Base-by-base conservation (phyloP, 2,888 invertebrate species). In the Xanthorhoe designata region DNA sequence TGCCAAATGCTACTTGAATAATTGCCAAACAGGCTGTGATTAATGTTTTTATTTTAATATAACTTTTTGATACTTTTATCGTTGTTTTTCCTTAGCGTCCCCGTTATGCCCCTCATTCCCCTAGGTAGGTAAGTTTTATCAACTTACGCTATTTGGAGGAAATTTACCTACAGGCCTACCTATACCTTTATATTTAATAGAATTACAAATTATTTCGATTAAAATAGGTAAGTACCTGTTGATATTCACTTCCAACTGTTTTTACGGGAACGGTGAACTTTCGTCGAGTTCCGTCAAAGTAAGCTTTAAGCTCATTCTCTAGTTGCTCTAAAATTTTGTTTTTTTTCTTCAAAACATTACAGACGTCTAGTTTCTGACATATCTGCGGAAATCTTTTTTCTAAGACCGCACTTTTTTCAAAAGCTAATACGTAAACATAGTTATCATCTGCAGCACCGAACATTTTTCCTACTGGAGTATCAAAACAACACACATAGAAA, bases 241-340 rank as follows among this genome's bases (percentile, higher is more conserved):
- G 92, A 80, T 92, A 94, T 47, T 88, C 85, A 0, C 92, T 87
- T 10, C 93, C 94, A 70, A 84, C 73, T 13, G 79, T 81, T 81
- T 89, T 88, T n/a, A 92, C 68, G 8, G 90, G 88, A 15, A 87
- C 74, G 32, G 82, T 78, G 70, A 93, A 93, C 55, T 82, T 83
- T 59, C 83, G 87, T 0, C 90, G 71, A 62, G 83, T 79, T n/a
- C 89, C 88, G 18, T 79, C 70, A 69, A 90, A 88, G 73, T 91
- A 91, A 1, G 75, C 72, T 1, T 69, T 54, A 5, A 91, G 68
- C 77, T 91, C 86, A 0, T 71, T 29, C 69, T 86, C 81, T 50
- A 91, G 79, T 50, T 74, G 73, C 15, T 77, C 38, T 3, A 89
- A 69, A 17, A 88, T 57, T 64, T 78, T 75, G 68, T 87, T 92